Percentiles rank a stretch among this genome's conserved stretches.
These are phyloP conservation scores for Pemphigus obesinymphae DNA, from an alignment of 1,140 invertebrate genomes.

Conservation along the genomic window DNA sequence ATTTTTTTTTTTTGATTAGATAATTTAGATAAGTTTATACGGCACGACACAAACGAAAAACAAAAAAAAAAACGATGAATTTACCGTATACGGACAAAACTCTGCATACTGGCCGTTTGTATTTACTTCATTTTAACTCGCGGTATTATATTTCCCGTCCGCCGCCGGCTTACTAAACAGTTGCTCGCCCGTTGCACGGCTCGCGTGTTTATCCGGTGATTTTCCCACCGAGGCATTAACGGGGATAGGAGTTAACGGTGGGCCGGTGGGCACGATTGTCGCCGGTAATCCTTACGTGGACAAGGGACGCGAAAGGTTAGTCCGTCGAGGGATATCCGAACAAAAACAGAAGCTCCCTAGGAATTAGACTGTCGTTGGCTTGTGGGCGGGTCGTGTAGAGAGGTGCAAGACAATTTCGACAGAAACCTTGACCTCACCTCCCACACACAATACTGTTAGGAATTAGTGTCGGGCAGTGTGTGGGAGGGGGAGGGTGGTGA, in stretches of 20 bases:
- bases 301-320: background rate
- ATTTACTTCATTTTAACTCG: no score
- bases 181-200: no score
- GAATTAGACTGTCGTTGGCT: constrained; percentile 24
- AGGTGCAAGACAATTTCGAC: constrained; percentile 10
- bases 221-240: background rate
- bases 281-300: background rate
- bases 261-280: no score
- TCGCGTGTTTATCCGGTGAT: background rate
- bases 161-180: no score
- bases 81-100: no score
- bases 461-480: background rate
- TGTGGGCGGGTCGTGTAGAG: background rate
- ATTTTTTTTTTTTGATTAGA: no score
- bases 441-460: background rate
- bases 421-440: background rate
- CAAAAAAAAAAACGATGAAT: no score
- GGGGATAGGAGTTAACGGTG: no score
- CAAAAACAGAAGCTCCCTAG: constrained; percentile 15
- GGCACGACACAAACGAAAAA: no score
- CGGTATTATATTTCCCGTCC: no score
- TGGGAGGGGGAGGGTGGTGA: background rate
- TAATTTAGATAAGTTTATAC: no score
- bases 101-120: no score
- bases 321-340: background rate